These are phyloP conservation scores for Solea solea DNA, from an alignment of 2,113 vertebrate genomes.

Conservation along the genomic window DNA sequence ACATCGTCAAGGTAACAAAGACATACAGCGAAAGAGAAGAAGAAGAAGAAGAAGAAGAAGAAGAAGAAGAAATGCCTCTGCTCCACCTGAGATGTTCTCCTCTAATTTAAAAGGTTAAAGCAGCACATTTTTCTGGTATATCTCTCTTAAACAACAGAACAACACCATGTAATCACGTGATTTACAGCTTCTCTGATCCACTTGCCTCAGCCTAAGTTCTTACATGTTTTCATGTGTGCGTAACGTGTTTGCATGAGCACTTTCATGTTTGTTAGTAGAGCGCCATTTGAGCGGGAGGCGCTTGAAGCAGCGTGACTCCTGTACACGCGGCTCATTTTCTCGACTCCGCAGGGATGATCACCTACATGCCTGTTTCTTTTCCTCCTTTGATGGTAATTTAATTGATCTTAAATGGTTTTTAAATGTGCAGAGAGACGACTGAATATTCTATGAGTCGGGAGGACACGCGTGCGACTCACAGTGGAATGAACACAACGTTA, in stretches of 20 bases:
- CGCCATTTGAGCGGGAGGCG: conserved; percentile 13
- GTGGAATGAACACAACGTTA: conserved; percentile 20
- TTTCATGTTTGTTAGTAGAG: conserved; percentile 1
- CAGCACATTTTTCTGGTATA: too few relatives aligned
- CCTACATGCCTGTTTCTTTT: conserved; percentile 22
- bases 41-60: too few relatives aligned
- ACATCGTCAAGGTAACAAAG: too few relatives aligned
- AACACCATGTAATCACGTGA: too few relatives aligned
- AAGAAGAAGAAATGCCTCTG: too few relatives aligned
- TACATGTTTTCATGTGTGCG: neutral
- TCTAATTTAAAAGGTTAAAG: too few relatives aligned
- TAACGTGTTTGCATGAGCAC: neutral
- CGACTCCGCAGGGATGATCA: conserved; percentile 37
- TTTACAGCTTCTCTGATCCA: too few relatives aligned
- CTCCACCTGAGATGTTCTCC: too few relatives aligned
- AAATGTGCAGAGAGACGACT: conserved; percentile 9
- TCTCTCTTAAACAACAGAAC: too few relatives aligned
- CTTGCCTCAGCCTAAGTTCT: neutral
- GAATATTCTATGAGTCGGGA: conserved; percentile 36
- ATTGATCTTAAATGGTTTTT: conserved; percentile 47
- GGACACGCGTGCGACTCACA: conserved; percentile 25
- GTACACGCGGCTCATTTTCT: conserved; percentile 30
- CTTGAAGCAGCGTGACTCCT: conserved; percentile 33
- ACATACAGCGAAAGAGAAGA: too few relatives aligned
- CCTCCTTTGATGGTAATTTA: conserved; percentile 43